Percentiles rank a stretch among this genome's conserved stretches.
These are phyloP conservation scores for Poeciliopsis turneri DNA, from an alignment of 2,797 vertebrate species.

Conservation along the genomic window DNA sequence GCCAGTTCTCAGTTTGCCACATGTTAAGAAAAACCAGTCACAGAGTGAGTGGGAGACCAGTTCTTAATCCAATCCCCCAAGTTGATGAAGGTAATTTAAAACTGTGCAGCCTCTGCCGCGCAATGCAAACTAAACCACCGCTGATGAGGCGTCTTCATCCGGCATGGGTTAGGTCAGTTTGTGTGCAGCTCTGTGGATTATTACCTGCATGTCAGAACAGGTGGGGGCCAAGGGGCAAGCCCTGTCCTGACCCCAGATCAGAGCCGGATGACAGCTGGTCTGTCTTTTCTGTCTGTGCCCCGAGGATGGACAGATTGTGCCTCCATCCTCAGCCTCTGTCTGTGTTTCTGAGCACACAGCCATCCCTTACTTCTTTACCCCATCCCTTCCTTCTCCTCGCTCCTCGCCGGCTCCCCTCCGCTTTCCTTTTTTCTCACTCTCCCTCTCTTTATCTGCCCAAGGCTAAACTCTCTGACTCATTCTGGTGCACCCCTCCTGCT, in stretches of 20 bases:
- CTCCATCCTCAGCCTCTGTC: slow-evolving; percentile 11
- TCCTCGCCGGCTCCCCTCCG: slow-evolving; percentile 43
- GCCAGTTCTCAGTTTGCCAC: not conserved
- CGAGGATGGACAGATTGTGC: slow-evolving; percentile 25
- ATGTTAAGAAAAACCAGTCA: not conserved
- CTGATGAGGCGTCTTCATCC: slow-evolving; percentile 1
- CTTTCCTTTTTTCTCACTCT: slow-evolving; percentile 39
- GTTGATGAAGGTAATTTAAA: not conserved
- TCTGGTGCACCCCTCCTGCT: slow-evolving; percentile 47
- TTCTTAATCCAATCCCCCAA: not conserved
- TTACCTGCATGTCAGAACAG: slow-evolving; percentile 60
- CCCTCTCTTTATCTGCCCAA: slow-evolving; percentile 66
- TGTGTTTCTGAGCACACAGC: slow-evolving; percentile 13
- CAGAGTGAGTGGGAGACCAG: not conserved
- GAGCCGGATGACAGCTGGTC: slow-evolving; percentile 63
- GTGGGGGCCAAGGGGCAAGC: slow-evolving; percentile 45
- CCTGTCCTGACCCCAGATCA: slow-evolving; percentile 47
- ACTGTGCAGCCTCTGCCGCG: not conserved
- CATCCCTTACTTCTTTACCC: slow-evolving; percentile 45
- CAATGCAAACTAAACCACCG: not conserved
- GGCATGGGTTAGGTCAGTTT: slow-evolving; percentile 7
- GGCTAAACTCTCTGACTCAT: slow-evolving; percentile 80
- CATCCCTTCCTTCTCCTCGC: slow-evolving; percentile 42
- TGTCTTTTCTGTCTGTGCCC: slow-evolving; percentile 35
- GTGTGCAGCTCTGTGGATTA: slow-evolving; percentile 38